Conservation (phyloP, 2,113 vertebrate species). For the Cyanoliseus patagonus region DNA sequence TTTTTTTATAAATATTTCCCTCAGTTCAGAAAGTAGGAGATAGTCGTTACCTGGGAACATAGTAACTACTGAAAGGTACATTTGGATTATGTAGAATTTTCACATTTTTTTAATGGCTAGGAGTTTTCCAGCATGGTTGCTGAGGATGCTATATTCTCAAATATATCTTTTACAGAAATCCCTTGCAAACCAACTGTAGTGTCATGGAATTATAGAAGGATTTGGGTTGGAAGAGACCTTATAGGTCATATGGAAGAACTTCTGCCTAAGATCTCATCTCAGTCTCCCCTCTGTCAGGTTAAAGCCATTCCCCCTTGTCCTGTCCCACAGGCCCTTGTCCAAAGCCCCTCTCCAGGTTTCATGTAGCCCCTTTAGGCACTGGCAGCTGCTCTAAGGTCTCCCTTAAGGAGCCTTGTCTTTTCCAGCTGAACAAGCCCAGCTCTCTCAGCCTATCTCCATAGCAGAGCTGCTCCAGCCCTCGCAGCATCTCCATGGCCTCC, state of each 20-base stretch:
- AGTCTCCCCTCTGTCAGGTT: neutral
- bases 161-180: neutral
- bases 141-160: neutral
- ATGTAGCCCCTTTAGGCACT: neutral
- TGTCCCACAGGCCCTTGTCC: neutral
- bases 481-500: neutral
- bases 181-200: neutral
- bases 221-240: neutral
- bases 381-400: neutral
- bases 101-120: neutral
- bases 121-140: neutral
- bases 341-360: neutral
- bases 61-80: neutral
- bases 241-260: neutral
- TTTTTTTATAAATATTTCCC: neutral
- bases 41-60: neutral
- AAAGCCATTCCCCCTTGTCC: neutral
- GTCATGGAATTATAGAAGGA: neutral
- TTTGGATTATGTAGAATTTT: neutral
- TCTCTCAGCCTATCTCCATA: neutral
- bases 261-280: neutral
- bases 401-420: neutral
- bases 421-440: neutral
- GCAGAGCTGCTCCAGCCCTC: neutral
- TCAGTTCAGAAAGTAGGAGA: neutral